Base-by-base conservation (phyloP, 2,888 invertebrate genomes). In the Agrotis clavis region DNA sequence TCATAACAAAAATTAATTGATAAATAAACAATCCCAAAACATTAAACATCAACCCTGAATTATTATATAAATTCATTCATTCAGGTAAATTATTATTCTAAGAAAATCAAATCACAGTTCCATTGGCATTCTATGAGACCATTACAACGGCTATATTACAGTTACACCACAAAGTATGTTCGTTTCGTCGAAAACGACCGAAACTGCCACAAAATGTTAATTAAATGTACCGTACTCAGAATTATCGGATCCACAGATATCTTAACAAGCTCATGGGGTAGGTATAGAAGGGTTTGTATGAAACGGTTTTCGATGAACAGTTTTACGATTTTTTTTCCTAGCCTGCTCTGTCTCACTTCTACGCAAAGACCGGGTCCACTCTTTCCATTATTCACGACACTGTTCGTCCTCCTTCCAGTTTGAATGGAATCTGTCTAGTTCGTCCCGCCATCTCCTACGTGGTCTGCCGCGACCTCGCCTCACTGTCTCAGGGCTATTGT, bases 141-240 rank as follows among this genome's bases (percentile, higher is more conserved):
- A 68, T 68, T 68, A 82, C 72, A 66, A 48, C 11, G 18, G 47
- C 67, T 54, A n/a, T n/a, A n/a, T n/a, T n/a, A n/a, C n/a, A n/a
- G n/a, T 56, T 62, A 72, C 30, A 62, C 82, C 79, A 21, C 79
- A 18, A 82, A 79, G 30, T 68, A 67, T 68, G 72, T 82, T 81
- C 67, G 78, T 77, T 71, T 79, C 82, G 63, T 63, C 51, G 82
- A 77, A 77, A 71, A 63, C 51, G 65, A 18, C 62, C 41, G 30
- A 56, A 66, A 67, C 57, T 50, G 9, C 82, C 79, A 45, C 78
- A 68, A 81, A 79, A 82, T 79, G 79, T 71, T 79, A 79, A 79
- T 79, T 82, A 79, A 81, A 72, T 82, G 78, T 79, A 82, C 78
- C 78, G 79, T 82, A 79, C 78, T 72, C 67, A 77, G 77, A 79